Evolutionary conservation across 2,113 vertebrate species (phyloP), one percentile per base, ranked within the genome.

Genomic region (Numenius arquata): DNA sequence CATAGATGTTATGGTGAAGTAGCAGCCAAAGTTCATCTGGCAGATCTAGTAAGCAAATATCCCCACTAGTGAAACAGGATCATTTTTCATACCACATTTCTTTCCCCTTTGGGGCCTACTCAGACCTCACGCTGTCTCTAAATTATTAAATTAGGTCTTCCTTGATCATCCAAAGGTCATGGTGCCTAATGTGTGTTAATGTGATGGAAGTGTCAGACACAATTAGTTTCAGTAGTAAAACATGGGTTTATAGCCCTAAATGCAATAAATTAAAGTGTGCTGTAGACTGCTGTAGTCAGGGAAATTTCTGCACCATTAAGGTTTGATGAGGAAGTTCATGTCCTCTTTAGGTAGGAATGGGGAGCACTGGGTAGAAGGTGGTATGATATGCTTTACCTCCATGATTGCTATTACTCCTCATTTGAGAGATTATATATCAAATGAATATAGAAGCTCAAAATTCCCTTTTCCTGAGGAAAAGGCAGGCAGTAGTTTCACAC

Each of bases 61-160:
- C 74, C 75, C 22, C 65, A 17, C 48, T 63, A 50, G 43, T 78
- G 77, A 85, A 91, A 92, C 2, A 61, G 70, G 70, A 91, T 95
- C 75, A 62, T 92, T 95, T 96, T 94, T 95, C 92, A 73, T 68
- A 87, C 26, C 79, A 77, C 41, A n/a, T 88, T 96, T 75, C 90
- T 65, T 91, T 87, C 88, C 80, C 84, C 78, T 88, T 75, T 95
- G 93, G 81, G 94, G 59, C 62, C 59, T 87, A 20, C 88, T 91
- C 71, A 95, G 86, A 71, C 75, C 81, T 95, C 83, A 41, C 0
- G 0, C 32, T 81, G 34, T 91, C 87, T 95, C 86, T 96, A 77
- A 96, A 97, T 97, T 97, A 97, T 97, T 97, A 95, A 97, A 93
- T 97, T 95, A 96, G 93, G 86, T 79, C 90, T 95, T 96, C 63